These are phyloP conservation scores for Arenaria interpres DNA, from an alignment of 2,113 vertebrate species.

Conservation along the genomic window DNA sequence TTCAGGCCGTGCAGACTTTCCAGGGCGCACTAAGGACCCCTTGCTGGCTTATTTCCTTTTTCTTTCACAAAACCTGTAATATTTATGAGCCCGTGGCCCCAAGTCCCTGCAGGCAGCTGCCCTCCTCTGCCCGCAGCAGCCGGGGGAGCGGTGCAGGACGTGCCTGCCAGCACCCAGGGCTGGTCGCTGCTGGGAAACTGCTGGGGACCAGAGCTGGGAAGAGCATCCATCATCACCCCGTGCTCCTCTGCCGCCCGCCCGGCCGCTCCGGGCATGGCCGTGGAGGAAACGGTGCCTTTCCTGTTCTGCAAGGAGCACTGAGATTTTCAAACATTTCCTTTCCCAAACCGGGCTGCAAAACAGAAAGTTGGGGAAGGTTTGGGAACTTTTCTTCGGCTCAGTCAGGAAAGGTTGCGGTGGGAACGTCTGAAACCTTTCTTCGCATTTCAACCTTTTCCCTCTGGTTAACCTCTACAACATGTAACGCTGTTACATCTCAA, in stretches of 20 bases:
- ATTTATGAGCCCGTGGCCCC: neutral
- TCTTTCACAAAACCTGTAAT: neutral
- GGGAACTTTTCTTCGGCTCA: neutral
- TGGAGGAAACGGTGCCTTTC: conserved; percentile 32
- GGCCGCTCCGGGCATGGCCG: neutral
- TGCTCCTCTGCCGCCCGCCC: neutral
- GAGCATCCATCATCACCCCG: neutral
- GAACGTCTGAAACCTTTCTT: neutral
- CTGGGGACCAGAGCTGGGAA: neutral
- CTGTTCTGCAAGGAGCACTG: neutral
- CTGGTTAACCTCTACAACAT: neutral
- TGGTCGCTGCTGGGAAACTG: neutral
- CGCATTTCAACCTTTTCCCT: neutral
- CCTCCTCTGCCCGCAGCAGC: neutral
- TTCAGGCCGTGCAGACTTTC: neutral
- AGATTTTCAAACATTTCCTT: conserved; percentile 47
- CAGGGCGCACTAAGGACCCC: neutral
- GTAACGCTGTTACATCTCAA: neutral
- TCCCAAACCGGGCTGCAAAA: conserved; percentile 41
- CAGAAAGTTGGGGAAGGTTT: conserved; percentile 30
- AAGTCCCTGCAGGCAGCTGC: neutral
- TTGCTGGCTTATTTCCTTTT: neutral
- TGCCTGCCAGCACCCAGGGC: neutral
- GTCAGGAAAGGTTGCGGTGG: neutral
- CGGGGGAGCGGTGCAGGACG: neutral